phyloP scores from a whole-genome alignment of 2,888 invertebrate species.

The Pristionchus mayeri region DNA sequence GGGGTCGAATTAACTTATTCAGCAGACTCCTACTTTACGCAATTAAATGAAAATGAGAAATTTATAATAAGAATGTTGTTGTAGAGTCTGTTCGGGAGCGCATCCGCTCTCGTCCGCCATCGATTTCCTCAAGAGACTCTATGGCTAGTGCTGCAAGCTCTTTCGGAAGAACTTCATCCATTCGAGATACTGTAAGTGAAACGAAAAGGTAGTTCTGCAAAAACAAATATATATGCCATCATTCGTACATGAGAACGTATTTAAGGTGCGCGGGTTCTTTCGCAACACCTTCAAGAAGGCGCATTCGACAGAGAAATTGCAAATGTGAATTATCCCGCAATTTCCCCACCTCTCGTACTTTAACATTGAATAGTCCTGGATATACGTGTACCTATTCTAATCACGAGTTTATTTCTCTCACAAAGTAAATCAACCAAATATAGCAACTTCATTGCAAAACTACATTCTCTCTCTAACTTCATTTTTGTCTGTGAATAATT shows the following conservation, averaged over 20 bases:
- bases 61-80: background rate
- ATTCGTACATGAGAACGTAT: background rate
- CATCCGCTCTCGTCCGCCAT: slow-evolving; percentile 28
- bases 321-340: background rate
- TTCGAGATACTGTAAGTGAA: slow-evolving; percentile 25
- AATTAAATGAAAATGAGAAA: background rate
- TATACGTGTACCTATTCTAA: background rate
- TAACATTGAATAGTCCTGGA: background rate
- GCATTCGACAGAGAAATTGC: background rate
- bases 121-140: slow-evolving; percentile 29
- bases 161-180: background rate
- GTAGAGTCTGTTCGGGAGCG: background rate
- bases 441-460: background rate
- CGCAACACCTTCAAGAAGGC: slow-evolving; percentile 40
- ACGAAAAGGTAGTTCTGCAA: background rate
- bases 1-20: no score
- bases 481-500: background rate
- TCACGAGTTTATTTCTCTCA: background rate
- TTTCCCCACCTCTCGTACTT: background rate
- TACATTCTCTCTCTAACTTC: background rate
- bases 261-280: slow-evolving; percentile 39
- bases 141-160: background rate
- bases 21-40: no score
- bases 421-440: no score
- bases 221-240: background rate